Conservation (phyloP, 2,888 invertebrate genomes). For the Blastobasis adustella region DNA sequence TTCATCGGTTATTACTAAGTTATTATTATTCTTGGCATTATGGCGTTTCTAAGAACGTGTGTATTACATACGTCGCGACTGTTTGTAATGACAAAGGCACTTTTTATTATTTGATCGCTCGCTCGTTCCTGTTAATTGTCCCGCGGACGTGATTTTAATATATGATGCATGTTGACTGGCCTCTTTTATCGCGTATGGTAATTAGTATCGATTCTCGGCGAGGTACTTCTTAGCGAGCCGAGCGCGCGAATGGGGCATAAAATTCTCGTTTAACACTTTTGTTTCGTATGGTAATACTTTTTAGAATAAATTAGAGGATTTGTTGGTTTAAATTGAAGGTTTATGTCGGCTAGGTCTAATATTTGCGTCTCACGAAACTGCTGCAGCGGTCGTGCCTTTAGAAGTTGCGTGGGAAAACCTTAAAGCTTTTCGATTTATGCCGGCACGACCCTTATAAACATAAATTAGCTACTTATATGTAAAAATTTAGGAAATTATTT, state of each 20-base stretch:
- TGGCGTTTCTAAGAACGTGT: slow-evolving; percentile 51
- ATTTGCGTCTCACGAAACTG: too few species aligned
- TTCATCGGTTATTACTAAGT: slow-evolving; percentile 32
- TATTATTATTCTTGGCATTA: slow-evolving; percentile 46
- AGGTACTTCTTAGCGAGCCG: slow-evolving; percentile 16
- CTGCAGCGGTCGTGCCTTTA: too few species aligned
- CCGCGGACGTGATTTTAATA: slow-evolving; percentile 70
- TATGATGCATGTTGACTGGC: slow-evolving; percentile 62
- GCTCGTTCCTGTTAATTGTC: slow-evolving; percentile 68
- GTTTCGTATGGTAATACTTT: too few species aligned
- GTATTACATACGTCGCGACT: slow-evolving; percentile 25
- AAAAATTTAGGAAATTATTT: too few species aligned
- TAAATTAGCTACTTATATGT: too few species aligned
- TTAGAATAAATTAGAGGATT: too few species aligned
- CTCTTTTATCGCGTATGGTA: slow-evolving; percentile 63
- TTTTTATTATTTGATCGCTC: slow-evolving; percentile 69
- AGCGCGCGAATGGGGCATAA: slow-evolving; percentile 31
- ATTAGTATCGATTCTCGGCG: slow-evolving; percentile 39
- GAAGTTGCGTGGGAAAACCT: too few species aligned
- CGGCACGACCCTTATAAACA: too few species aligned
- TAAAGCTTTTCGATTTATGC: too few species aligned
- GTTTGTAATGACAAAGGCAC: slow-evolving; percentile 65
- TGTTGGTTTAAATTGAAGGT: too few species aligned
- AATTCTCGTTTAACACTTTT: slow-evolving; percentile 20
- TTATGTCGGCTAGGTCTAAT: too few species aligned